A percentile compares a stretch with the other conserved stretches of the same genome.
These are phyloP conservation scores for Nebria salina DNA, from an alignment of 2,888 invertebrate species.

Conservation along the genomic window DNA sequence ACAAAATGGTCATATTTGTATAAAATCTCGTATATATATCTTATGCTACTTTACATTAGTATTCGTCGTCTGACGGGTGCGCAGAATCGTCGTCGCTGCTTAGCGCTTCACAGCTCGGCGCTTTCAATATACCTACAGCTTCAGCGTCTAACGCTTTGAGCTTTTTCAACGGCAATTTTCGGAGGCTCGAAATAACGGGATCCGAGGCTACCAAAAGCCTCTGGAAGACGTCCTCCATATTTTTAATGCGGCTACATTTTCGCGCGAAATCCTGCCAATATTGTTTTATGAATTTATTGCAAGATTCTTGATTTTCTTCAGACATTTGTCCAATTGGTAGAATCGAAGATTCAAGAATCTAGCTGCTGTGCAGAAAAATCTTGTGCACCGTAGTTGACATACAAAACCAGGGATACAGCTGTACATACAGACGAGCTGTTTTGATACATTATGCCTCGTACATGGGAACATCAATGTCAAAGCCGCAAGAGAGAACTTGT, in stretches of 20 bases:
- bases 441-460: slow-evolving; percentile 49
- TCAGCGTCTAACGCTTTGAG: slow-evolving; percentile 14
- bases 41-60: too few species aligned
- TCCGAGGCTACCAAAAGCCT: slow-evolving; percentile 51
- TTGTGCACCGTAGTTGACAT: slow-evolving; percentile 55
- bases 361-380: slow-evolving; percentile 51
- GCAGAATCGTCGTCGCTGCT: too few species aligned
- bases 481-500: slow-evolving; percentile 50
- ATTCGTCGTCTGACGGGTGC: too few species aligned
- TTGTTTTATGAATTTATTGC: too few species aligned
- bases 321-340: slow-evolving; percentile 53
- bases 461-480: slow-evolving; percentile 50
- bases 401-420: slow-evolving; percentile 53
- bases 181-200: slow-evolving; percentile 49
- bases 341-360: slow-evolving; percentile 50
- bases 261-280: slow-evolving; percentile 50
- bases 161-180: slow-evolving; percentile 40
- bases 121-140: slow-evolving; percentile 2
- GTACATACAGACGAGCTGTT: slow-evolving; percentile 49
- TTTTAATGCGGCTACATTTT: slow-evolving; percentile 50
- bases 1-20: too few species aligned
- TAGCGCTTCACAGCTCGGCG: too few species aligned
- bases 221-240: slow-evolving; percentile 50
- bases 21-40: too few species aligned
- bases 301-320: slow-evolving; percentile 55